Evolutionary conservation across 2,888 invertebrate genomes (phyloP).

Genomic region (Camponotus fellah): DNA sequence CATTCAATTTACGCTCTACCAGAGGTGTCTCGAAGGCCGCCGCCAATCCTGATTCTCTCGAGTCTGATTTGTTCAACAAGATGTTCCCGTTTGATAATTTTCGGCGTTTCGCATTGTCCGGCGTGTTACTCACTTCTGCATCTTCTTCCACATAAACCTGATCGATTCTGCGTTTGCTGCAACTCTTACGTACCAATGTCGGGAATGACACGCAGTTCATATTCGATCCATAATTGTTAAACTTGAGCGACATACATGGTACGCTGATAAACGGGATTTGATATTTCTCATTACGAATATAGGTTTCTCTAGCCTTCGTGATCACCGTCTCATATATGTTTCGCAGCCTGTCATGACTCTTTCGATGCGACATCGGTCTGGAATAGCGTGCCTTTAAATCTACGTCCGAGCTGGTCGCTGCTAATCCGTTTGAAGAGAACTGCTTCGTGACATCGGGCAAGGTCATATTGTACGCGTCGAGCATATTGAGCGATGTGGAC

Average conservation of each 20-base stretch:
- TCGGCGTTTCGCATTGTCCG: slow-evolving; percentile 68
- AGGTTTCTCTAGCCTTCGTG: slow-evolving; percentile 81
- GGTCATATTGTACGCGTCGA: slow-evolving; percentile 81
- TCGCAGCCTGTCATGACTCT: slow-evolving; percentile 63
- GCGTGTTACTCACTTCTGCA: slow-evolving; percentile 8
- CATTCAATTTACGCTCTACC: slow-evolving; percentile 77
- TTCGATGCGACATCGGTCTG: slow-evolving; percentile 82
- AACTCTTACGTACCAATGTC: slow-evolving; percentile 59
- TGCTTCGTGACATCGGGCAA: slow-evolving; percentile 80
- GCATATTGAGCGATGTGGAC: slow-evolving; percentile 73
- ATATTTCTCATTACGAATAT: slow-evolving; percentile 73
- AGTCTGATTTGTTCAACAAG: slow-evolving; percentile 15
- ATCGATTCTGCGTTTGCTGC: slow-evolving; percentile 76
- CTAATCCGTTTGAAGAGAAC: slow-evolving; percentile 71
- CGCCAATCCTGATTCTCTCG: slow-evolving; percentile 63
- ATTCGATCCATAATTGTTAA: slow-evolving; percentile 62
- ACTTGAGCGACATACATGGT: slow-evolving; percentile 78
- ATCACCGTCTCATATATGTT: slow-evolving; percentile 79
- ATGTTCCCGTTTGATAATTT: slow-evolving; percentile 64
- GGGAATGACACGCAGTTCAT: slow-evolving; percentile 78
- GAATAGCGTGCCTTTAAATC: slow-evolving; percentile 73
- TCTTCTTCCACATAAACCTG: slow-evolving; percentile 68
- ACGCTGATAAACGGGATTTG: slow-evolving; percentile 83
- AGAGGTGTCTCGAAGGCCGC: slow-evolving; percentile 81
- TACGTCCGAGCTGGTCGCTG: slow-evolving; percentile 41